phyloP scores from a whole-genome alignment of 2,888 invertebrate species.

The Xanthorhoe spadicearia region DNA sequence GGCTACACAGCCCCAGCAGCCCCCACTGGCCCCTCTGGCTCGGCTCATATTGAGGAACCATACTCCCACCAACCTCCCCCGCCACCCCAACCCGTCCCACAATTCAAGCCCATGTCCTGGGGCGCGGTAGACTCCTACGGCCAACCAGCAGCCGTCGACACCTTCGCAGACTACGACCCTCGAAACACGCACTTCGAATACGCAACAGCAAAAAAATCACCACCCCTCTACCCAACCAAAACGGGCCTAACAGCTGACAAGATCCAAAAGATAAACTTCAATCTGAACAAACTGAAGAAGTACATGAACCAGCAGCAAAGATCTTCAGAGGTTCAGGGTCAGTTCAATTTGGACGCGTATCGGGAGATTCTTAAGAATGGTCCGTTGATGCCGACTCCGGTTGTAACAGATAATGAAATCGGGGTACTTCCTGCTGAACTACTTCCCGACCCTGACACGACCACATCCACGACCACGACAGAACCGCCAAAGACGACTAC shows the following conservation, averaged over 20 bases:
- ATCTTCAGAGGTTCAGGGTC: slow-evolving; percentile 68
- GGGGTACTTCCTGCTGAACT: slow-evolving; percentile 75
- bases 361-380: slow-evolving; percentile 65
- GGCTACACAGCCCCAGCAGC: slow-evolving; percentile 20
- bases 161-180: slow-evolving; percentile 68
- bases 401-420: slow-evolving; percentile 73
- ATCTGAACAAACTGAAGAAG: slow-evolving; percentile 67
- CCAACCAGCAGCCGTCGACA: slow-evolving; percentile 69
- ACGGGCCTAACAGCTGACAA: slow-evolving; percentile 69
- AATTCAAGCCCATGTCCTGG: slow-evolving; percentile 73
- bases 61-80: slow-evolving; percentile 66
- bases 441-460: slow-evolving; percentile 55
- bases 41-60: slow-evolving; percentile 44
- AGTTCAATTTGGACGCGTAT: slow-evolving; percentile 61
- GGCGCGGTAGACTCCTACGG: slow-evolving; percentile 77
- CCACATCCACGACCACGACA: slow-evolving; percentile 55
- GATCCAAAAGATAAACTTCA: slow-evolving; percentile 73
- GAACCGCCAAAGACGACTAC: slow-evolving; percentile 57
- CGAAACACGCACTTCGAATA: slow-evolving; percentile 62
- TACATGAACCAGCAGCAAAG: slow-evolving; percentile 67
- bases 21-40: slow-evolving; percentile 48
- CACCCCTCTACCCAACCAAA: slow-evolving; percentile 45
- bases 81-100: slow-evolving; percentile 61
- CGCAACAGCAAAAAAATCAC: slow-evolving; percentile 61
- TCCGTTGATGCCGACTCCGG: slow-evolving; percentile 69